Conservation (phyloP, 1,140 invertebrate genomes). For the Drosophila paulistorum region DNA sequence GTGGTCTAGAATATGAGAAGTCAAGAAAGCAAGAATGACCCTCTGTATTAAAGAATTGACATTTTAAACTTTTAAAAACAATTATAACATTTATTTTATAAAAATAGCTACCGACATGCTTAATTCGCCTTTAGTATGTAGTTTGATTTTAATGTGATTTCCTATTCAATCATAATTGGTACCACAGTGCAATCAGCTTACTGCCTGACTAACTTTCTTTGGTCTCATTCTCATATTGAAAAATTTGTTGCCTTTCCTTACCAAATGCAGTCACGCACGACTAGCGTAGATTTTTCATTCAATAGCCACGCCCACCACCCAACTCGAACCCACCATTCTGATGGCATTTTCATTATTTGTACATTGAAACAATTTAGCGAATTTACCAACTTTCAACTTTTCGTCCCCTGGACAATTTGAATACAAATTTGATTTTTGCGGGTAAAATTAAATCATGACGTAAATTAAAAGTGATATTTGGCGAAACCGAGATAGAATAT, state of each 20-base stretch:
- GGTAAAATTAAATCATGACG: conserved; percentile 59
- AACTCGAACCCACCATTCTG: conserved; percentile 16
- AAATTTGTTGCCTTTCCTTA: conserved; percentile 27
- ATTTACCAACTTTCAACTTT: conserved; percentile 54
- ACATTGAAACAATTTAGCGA: conserved; percentile 62
- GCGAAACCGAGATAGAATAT: conserved; percentile 39
- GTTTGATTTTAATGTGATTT: no score
- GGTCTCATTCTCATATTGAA: conserved; percentile 19
- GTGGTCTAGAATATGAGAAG: background rate
- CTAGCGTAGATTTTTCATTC: conserved; percentile 25
- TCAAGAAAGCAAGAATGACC: no score
- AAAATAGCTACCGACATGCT: no score
- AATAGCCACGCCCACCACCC: conserved; percentile 8
- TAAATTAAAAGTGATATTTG: conserved; percentile 34
- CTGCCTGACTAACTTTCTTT: background rate
- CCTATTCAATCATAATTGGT: background rate
- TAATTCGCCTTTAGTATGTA: no score
- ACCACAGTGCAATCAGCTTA: background rate
- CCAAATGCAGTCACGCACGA: conserved; percentile 29
- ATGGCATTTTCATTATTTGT: conserved; percentile 68
- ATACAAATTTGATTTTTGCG: conserved; percentile 37
- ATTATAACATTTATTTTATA: no score
- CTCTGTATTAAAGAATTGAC: no score
- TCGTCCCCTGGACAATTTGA: conserved; percentile 26
- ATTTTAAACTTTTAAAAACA: no score